Evolutionary conservation across 2,888 invertebrate species (phyloP).

Genomic region (Pristionchus fissidentatus): DNA sequence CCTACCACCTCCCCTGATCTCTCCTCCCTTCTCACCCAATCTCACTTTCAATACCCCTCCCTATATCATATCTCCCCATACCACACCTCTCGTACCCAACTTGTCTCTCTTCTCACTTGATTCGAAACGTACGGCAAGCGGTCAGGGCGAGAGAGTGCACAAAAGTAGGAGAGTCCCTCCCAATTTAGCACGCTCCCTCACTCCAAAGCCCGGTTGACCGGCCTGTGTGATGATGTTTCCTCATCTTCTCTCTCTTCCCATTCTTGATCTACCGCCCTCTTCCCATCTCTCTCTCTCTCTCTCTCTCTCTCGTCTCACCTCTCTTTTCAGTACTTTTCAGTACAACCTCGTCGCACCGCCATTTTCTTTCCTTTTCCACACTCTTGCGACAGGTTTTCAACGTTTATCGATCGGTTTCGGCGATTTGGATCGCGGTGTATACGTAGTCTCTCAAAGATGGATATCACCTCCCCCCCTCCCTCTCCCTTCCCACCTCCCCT

Average conservation of each 20-base stretch:
- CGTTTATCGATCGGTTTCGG: conserved; percentile 21
- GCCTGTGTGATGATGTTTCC: not conserved
- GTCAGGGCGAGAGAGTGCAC: no score
- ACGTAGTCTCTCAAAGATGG: conserved; percentile 13
- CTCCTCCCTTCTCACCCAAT: not conserved
- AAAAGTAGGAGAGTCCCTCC: no score
- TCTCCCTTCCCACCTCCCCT: not conserved
- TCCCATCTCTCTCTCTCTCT: not conserved
- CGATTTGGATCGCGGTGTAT: not conserved
- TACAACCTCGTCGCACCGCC: not conserved
- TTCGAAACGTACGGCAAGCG: no score
- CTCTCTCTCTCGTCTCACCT: not conserved
- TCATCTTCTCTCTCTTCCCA: not conserved
- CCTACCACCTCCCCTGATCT: conserved; percentile 19
- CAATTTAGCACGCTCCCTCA: not conserved
- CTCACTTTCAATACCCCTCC: conserved; percentile 7
- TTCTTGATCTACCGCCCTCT: not conserved
- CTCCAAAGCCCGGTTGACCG: not conserved
- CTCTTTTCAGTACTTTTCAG: not conserved
- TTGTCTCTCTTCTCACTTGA: conserved; percentile 19
- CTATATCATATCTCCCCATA: no score
- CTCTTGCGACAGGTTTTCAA: no score
- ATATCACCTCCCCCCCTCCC: not conserved
- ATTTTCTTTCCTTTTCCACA: not conserved
- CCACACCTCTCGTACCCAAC: conserved; percentile 12